Evolutionary conservation across 2,888 invertebrate species (phyloP).

Genomic region (Desoria tigrina): DNA sequence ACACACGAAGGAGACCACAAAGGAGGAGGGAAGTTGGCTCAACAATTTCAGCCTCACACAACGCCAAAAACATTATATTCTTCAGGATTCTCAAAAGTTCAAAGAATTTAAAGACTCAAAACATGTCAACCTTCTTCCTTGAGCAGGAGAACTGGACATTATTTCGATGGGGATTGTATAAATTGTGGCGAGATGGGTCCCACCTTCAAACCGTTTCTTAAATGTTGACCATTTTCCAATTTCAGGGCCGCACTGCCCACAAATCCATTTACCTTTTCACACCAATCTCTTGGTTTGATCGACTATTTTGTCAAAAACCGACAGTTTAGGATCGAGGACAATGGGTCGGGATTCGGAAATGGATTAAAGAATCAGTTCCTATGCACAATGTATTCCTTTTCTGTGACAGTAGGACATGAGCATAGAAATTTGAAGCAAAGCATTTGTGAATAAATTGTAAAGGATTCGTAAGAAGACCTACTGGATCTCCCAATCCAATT

Average conservation of each 20-base stretch:
- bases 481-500: no score
- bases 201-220: not conserved
- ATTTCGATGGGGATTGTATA: not conserved
- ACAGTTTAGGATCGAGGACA: no score
- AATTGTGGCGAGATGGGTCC: not conserved
- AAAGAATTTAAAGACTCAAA: not conserved
- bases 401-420: no score
- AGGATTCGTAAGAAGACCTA: no score
- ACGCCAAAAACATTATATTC: not conserved
- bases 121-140: slow-evolving; percentile 14
- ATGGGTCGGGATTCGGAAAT: no score
- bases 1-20: slow-evolving; percentile 27
- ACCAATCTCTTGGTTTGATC: no score
- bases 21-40: slow-evolving; percentile 7
- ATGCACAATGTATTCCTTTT: no score
- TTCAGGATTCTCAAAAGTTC: not conserved
- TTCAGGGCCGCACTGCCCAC: not conserved
- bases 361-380: no score
- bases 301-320: no score
- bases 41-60: slow-evolving; percentile 9
- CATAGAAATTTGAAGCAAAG: no score
- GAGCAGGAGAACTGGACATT: no score
- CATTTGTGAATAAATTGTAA: no score
- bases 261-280: not conserved
- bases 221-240: not conserved